Evolutionary conservation across 2,888 invertebrate genomes (phyloP).

Genomic region (Amiota mariae): DNA sequence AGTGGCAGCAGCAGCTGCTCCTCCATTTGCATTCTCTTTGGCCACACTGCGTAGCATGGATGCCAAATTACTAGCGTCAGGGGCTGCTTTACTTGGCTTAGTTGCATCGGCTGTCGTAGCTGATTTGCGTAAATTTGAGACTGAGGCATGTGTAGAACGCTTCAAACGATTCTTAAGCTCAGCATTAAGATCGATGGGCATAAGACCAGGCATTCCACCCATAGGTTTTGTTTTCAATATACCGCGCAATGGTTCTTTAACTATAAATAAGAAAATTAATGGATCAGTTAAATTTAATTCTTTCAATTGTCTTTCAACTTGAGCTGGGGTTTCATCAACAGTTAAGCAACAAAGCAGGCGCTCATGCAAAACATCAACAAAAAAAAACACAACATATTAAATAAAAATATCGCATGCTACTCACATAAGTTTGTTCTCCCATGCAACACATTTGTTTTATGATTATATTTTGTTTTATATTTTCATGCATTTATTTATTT

Average conservation of each 20-base stretch:
- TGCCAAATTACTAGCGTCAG: conserved; percentile 62
- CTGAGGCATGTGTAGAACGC: conserved; percentile 71
- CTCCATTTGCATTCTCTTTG: conserved; percentile 67
- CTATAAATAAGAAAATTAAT: conserved; percentile 35
- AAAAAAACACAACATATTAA: background rate
- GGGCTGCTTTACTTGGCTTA: conserved; percentile 2
- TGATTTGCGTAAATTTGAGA: conserved; percentile 71
- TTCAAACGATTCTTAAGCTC: conserved; percentile 72
- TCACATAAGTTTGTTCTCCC: background rate
- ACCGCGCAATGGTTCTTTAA: conserved; percentile 60
- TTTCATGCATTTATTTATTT: conserved; percentile 33
- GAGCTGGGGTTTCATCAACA: too few relatives aligned
- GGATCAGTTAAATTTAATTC: too few relatives aligned
- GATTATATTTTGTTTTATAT: conserved; percentile 35
- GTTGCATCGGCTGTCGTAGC: conserved; percentile 64
- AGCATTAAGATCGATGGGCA: conserved; percentile 72
- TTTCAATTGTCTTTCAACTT: too few relatives aligned
- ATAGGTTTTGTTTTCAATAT: conserved; percentile 70
- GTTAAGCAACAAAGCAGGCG: too few relatives aligned
- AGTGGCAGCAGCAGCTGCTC: conserved; percentile 45
- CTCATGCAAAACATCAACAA: background rate
- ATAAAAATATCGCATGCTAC: background rate
- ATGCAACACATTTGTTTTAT: conserved; percentile 4
- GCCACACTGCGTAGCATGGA: conserved; percentile 67
- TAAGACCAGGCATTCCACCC: conserved; percentile 66